phyloP scores from a whole-genome alignment of 2,797 vertebrate species.

The Ctenosaura bakeri region DNA sequence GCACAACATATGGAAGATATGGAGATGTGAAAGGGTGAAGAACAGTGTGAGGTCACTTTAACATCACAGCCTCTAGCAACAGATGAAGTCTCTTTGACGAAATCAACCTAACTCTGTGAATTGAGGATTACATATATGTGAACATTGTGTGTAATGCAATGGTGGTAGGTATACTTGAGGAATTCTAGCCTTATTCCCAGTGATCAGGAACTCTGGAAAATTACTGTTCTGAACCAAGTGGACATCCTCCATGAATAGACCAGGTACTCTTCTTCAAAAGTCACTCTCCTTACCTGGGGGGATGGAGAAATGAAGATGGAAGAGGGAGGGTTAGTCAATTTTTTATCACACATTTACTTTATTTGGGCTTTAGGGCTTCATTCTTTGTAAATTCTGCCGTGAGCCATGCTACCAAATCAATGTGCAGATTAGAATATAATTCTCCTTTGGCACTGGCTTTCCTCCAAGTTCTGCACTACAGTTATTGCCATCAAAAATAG shows the following conservation, averaged over 20 bases:
- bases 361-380: neutral
- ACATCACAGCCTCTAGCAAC: neutral
- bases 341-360: neutral
- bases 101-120: neutral
- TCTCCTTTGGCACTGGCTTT: neutral
- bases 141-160: slow-evolving; percentile 48
- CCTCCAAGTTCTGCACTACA: neutral
- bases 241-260: too few relatives aligned
- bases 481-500: neutral
- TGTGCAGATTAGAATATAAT: neutral
- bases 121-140: neutral
- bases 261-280: too few relatives aligned
- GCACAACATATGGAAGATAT: neutral
- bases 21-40: neutral
- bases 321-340: neutral
- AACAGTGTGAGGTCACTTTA: neutral
- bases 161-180: neutral
- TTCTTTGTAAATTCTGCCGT: neutral
- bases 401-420: neutral
- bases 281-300: neutral
- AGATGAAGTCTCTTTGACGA: neutral
- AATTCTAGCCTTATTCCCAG: neutral
- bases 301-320: neutral
- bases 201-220: too few relatives aligned
- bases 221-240: too few relatives aligned